Conservation (phyloP, 92 coral and sea anemone species). For the Muricea muricata region DNA sequence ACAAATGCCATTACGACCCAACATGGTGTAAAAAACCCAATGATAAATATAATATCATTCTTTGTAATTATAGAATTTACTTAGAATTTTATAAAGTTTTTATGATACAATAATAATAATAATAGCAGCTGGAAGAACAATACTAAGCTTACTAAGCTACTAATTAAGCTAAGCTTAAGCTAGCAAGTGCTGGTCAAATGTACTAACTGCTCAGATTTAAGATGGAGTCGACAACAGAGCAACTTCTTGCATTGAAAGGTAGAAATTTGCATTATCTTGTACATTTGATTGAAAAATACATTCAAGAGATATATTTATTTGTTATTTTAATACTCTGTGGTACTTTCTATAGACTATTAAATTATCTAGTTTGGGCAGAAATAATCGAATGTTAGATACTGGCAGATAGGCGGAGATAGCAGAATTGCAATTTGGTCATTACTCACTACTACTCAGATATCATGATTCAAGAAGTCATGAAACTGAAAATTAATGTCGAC, state of each 20-base stretch:
- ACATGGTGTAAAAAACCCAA: background rate
- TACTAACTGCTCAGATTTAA: slow-evolving; percentile 47
- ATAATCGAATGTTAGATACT: too few species aligned
- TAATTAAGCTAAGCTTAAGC: background rate
- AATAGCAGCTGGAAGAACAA: too few species aligned
- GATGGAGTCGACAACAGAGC: slow-evolving; percentile 68
- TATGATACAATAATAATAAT: too few species aligned
- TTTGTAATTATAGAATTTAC: background rate
- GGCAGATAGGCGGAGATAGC: too few species aligned
- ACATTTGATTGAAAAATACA: background rate
- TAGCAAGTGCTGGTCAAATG: slow-evolving; percentile 41
- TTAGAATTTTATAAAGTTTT: too few species aligned
- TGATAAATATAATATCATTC: background rate
- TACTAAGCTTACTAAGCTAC: too few species aligned
- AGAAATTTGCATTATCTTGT: background rate
- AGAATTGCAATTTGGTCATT: too few species aligned
- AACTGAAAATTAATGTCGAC: too few species aligned
- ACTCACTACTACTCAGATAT: too few species aligned
- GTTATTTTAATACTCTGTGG: background rate
- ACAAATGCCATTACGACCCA: background rate
- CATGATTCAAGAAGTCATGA: too few species aligned
- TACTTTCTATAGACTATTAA: background rate
- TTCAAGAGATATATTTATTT: background rate
- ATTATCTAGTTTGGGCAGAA: background rate
- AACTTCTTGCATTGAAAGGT: slow-evolving; percentile 93